Percentiles rank a stretch among this genome's conserved stretches.
Conservation (phyloP, 2,888 invertebrate species). For the Ecdyonurus torrentis region DNA sequence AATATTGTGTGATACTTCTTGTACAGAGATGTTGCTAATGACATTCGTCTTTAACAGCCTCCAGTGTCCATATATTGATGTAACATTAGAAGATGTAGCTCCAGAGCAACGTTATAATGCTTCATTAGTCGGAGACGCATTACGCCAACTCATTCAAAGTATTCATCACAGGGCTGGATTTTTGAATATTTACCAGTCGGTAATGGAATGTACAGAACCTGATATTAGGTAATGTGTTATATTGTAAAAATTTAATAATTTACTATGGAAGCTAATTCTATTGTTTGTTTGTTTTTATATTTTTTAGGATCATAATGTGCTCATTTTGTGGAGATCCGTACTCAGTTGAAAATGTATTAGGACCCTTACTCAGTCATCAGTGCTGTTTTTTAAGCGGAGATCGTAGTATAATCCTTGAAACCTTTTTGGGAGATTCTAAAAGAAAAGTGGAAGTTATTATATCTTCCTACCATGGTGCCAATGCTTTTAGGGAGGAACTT, state of each 20-base stretch:
- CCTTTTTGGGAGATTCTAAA: slow-evolving; percentile 80
- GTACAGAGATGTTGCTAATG: not conserved
- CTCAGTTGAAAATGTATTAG: slow-evolving; percentile 74
- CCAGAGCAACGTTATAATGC: slow-evolving; percentile 15
- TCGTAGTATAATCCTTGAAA: slow-evolving; percentile 77
- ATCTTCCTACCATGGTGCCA: slow-evolving; percentile 87
- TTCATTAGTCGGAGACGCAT: slow-evolving; percentile 40
- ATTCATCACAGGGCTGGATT: slow-evolving; percentile 64
- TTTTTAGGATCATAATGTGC: slow-evolving; percentile 70
- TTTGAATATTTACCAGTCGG: slow-evolving; percentile 50
- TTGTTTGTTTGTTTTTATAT: not conserved
- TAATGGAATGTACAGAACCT: slow-evolving; percentile 64
- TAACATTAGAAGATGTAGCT: slow-evolving; percentile 34
- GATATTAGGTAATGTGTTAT: slow-evolving; percentile 48
- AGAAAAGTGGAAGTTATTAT: slow-evolving; percentile 80
- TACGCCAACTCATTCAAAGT: slow-evolving; percentile 55
- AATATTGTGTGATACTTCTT: slow-evolving; percentile 16
- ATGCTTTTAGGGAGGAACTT: slow-evolving; percentile 77
- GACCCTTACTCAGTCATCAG: slow-evolving; percentile 72
- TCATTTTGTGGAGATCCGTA: slow-evolving; percentile 94
- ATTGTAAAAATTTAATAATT: not conserved
- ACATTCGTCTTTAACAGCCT: slow-evolving; percentile 42
- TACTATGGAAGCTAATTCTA: not conserved
- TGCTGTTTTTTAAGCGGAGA: slow-evolving; percentile 74
- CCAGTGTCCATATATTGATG: slow-evolving; percentile 74